Evolutionary conservation across 2,888 invertebrate genomes (phyloP).

Genomic region (Acanthosepion pharaonis): DNA sequence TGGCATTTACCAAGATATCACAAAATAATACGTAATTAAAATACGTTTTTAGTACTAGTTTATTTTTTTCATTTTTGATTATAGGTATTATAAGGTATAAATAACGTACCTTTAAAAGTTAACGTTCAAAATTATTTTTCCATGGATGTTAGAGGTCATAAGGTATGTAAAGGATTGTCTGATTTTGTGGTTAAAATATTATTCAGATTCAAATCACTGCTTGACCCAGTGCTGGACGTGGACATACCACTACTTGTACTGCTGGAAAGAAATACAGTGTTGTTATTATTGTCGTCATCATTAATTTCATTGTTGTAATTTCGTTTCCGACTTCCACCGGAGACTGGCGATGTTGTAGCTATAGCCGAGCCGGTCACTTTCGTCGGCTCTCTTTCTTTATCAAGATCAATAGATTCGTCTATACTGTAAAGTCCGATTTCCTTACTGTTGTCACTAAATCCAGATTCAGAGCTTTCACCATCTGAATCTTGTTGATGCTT

Average conservation of each 20-base stretch:
- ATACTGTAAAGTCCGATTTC: slow-evolving; percentile 25
- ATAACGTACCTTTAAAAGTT: neutral
- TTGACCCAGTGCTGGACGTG: neutral
- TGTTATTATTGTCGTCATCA: neutral
- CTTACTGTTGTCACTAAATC: slow-evolving; percentile 65
- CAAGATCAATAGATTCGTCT: slow-evolving; percentile 45
- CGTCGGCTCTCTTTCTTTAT: neutral
- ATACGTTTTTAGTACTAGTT: too few species aligned
- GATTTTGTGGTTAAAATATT: neutral
- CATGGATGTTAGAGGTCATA: neutral
- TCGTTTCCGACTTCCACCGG: neutral
- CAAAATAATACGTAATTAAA: neutral
- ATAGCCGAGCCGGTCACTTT: neutral
- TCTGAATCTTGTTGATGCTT: slow-evolving; percentile 64
- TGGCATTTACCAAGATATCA: neutral
- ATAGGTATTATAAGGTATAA: neutral
- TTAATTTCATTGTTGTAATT: neutral
- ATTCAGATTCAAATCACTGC: neutral
- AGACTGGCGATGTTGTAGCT: neutral
- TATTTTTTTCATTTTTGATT: neutral
- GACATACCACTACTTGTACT: neutral
- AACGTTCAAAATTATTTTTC: neutral
- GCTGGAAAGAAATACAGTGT: neutral
- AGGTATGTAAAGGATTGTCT: neutral
- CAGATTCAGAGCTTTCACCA: slow-evolving; percentile 70